A percentile compares a stretch with the other conserved stretches of the same genome.
Evolutionary conservation across 2,113 vertebrate genomes (phyloP).

Genomic region (Paralichthys olivaceus): DNA sequence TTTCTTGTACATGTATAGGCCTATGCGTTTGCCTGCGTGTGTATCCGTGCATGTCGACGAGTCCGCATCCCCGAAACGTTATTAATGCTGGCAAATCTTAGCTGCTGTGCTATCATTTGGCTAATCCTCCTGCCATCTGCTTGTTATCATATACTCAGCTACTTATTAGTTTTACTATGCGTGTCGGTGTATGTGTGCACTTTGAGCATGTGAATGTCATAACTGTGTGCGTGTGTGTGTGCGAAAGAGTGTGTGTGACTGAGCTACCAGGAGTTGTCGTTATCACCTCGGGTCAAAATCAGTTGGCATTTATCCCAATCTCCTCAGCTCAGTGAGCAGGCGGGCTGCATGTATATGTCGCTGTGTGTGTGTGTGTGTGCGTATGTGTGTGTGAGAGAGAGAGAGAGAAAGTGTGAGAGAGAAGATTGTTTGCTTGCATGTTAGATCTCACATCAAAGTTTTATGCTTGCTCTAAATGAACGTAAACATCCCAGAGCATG

Average conservation of each 20-base stretch:
- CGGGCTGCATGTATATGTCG: slow-evolving; percentile 13
- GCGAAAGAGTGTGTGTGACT: background rate
- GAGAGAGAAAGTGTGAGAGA: background rate
- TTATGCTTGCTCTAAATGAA: slow-evolving; percentile 50
- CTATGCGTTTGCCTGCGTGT: slow-evolving; percentile 12
- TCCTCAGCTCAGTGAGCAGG: slow-evolving; percentile 55
- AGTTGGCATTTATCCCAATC: slow-evolving; percentile 76
- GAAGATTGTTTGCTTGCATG: slow-evolving; percentile 11
- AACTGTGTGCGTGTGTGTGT: background rate
- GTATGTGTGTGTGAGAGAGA: slow-evolving; percentile 7
- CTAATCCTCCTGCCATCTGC: slow-evolving; percentile 86
- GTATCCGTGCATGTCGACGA: slow-evolving; percentile 43
- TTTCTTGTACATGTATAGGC: slow-evolving; percentile 2
- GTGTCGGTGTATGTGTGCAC: slow-evolving; percentile 21
- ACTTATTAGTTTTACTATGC: slow-evolving; percentile 60
- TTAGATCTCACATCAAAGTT: slow-evolving; percentile 58
- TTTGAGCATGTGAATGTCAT: slow-evolving; percentile 8
- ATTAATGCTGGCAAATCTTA: slow-evolving; percentile 83
- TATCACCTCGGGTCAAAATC: slow-evolving; percentile 77
- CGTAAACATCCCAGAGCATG: slow-evolving; percentile 61
- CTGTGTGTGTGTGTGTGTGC: slow-evolving; percentile 11
- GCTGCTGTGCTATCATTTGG: slow-evolving; percentile 84
- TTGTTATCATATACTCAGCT: slow-evolving; percentile 57
- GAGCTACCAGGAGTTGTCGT: slow-evolving; percentile 59
- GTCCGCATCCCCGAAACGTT: slow-evolving; percentile 81